phyloP scores from a whole-genome alignment of 2,797 vertebrate genomes.

The Spea hammondii region DNA sequence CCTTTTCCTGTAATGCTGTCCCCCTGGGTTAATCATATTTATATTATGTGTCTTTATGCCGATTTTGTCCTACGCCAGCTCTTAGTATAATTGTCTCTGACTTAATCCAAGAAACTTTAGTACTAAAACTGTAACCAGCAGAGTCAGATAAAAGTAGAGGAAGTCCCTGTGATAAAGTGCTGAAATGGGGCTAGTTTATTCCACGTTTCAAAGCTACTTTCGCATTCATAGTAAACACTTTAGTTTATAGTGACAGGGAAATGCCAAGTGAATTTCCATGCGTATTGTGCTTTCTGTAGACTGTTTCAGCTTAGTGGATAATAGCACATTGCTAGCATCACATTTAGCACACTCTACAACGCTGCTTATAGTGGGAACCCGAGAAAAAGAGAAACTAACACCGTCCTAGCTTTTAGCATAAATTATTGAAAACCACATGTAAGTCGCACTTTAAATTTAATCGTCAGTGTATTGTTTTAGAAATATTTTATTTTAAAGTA shows the following conservation, averaged over 20 bases:
- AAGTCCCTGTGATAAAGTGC: background rate
- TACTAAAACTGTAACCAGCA: background rate
- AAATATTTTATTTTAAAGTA: no score
- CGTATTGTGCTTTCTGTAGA: background rate
- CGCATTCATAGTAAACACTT: background rate
- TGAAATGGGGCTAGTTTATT: background rate
- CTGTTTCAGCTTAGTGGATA: no score
- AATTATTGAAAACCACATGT: no score
- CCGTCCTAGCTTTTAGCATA: no score
- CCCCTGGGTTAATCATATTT: slow-evolving; percentile 6
- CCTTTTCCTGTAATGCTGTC: slow-evolving; percentile 14
- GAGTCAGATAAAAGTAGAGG: slow-evolving; percentile 6
- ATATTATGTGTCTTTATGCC: slow-evolving; percentile 21
- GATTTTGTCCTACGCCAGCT: slow-evolving; percentile 9
- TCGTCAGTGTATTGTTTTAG: no score
- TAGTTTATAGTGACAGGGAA: background rate
- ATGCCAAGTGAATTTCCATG: background rate
- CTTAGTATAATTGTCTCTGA: background rate
- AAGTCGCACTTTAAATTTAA: no score
- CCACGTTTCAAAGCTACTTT: background rate
- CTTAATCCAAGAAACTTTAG: background rate
- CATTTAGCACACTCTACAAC: no score
- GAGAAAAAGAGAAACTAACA: no score
- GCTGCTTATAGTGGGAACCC: no score
- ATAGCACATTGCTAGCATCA: no score